Evolutionary conservation across 1,140 invertebrate genomes (phyloP), one percentile per base, ranked within the genome.

Genomic region (Wasmannia auropunctata): DNA sequence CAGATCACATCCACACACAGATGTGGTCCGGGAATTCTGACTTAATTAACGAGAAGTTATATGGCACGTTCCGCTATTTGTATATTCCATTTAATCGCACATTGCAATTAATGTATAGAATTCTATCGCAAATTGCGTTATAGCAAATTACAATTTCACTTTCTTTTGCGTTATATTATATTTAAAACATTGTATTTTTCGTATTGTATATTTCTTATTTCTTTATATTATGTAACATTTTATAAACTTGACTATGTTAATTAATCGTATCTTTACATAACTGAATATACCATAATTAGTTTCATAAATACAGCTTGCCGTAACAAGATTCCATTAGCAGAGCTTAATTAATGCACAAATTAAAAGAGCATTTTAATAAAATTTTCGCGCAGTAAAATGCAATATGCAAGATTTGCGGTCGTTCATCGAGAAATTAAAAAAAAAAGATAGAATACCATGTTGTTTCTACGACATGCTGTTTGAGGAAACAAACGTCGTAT

Each of bases 291-390:
- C 11, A 37, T 74, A 74, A 74, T 74, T 56, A 74, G 31, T 54
- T 56, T 74, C 51, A 37, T 40, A 74, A 56, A 74, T 74, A 37
- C n/a, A 25, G n/a, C 11, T 40, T 19, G 51, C n/a, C 16, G 34
- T 37, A 56, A 37, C 51, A 74, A 43, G 6, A 25, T 67, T 67
- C 46, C 37, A 40, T 74, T 74, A 72, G 25, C 16, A 11, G 16
- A 34, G 22, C 6, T 74, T 74, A 74, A 58, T 74, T 74, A 74
- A 31, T 28, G n/a, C 3, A 5, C 1, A 58, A 74, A 56, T 74
- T 56, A 37, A 74, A 37, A 56, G 2, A 19, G 37, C 11, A 7
- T 46, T 67, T 67, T 43, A 46, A 67, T 25, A 43, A 11, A 43
- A 6, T 67, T 25, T 67, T 67, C 22, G 63, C n/a, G n/a, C 3